Evolutionary conservation across 1,140 invertebrate genomes (phyloP), one percentile per base, ranked within the genome.

Genomic region (Anastrepha ludens): DNA sequence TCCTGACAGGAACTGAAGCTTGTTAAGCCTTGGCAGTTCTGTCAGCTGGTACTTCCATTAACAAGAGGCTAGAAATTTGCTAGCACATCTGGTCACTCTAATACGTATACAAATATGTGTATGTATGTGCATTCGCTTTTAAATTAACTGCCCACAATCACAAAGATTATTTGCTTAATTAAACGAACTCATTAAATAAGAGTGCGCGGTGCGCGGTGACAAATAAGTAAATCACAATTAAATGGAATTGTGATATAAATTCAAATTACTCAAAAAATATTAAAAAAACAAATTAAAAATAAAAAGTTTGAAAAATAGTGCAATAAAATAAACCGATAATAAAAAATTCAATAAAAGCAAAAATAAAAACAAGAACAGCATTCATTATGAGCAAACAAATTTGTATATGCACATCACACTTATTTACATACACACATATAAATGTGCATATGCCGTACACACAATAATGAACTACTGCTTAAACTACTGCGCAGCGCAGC

Each of bases 141-240:
- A 55, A 50, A 81, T 81, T 81, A 55, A 81, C 44, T 81, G 47
- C 20, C 60, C n/a, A n/a, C 74, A 81, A 81, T 81, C 47, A 81
- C 74, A 50, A 81, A 81, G 74, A 81, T 81, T 81, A 81, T 55
- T 81, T 81, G 74, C 74, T 81, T 81, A 81, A 81, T 81, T 81
- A 81, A 81, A 50, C 47, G 47, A 81, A 81, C 74, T 55, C 74
- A 81, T 81, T 50, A 81, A 81, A 81, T n/a, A 41, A 55, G 20
- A 9, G 67, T 70, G 67, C n/a, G 41, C 67, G 15, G 41, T 17
- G 17, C 41, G 29, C 67, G 13, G 41, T 74, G 67, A 74, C 74
- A 81, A 55, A 81, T 81, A 55, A 81, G 29, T 50, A 81, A 81
- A 81, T 81, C 74, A 81, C 47, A 55, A 81, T 81, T 81, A 81